Base-by-base conservation (phyloP, 2,113 vertebrate genomes). In the Mola mola region DNA sequence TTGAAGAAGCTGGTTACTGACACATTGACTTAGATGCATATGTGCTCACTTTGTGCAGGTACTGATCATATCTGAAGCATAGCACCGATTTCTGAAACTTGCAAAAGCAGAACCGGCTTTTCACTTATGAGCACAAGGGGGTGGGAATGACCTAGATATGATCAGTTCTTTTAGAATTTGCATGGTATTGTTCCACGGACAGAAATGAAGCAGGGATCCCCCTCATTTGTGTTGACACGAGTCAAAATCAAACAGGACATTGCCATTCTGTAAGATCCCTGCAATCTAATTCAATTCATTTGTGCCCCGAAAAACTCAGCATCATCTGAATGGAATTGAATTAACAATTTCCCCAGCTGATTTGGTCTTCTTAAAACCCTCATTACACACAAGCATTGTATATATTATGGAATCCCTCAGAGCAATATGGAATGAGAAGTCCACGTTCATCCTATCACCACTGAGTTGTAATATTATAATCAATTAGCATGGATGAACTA, bases 391-490 rank as follows among this genome's bases (percentile, higher is more conserved):
- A 64, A 78, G 78, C 69, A 81, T 81, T 82, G 82, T 82, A 87
- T 89, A 84, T 81, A 86, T 90, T 84, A 89, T 66, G 28, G 15
- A 82, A 79, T 78, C 79, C 86, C 88, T 88, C 26, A 13, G 87
- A 85, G 85, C 72, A 86, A 62, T 50, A 44, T 42, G 61, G 62
- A 79, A 79, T 24, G 40, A 79, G 81, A 58, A 77, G 65, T 63
- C 74, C 47, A 52, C 57, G 57, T 79, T 88, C 82, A 79, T 88
- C 86, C 76, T 19, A 83, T 88, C 82, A 81, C 74, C 68, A 60
- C 77, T 71, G 53, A 64, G 79, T 78, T 84, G 84, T 86, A 84
- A 85, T 89, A 89, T 89, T 86, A 66, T 80, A 88, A 89, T 91
- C 85, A 90, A 88, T 91, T 90, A 89, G 77, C 76, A 79, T 21